Conservation (phyloP, 1,140 invertebrate genomes). For the Amphibalanus amphitrite region DNA sequence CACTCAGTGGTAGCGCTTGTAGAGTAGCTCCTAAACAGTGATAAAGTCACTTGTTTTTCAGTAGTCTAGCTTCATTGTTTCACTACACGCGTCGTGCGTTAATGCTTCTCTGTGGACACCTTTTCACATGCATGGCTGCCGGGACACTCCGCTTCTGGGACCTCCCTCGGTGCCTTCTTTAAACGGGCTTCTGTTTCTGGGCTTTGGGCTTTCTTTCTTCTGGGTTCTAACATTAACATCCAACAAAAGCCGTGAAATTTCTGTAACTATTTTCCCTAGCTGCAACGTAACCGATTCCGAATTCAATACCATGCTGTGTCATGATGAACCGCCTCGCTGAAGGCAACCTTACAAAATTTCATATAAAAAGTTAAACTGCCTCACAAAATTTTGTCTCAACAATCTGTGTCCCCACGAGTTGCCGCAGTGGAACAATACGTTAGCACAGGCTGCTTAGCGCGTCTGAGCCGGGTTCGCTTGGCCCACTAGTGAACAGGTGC, state of each 20-base stretch:
- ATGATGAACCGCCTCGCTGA: too few species aligned
- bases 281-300: background rate
- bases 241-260: background rate
- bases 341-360: too few species aligned
- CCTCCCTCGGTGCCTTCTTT: background rate
- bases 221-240: constrained; percentile 4
- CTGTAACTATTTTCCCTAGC: background rate
- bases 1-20: background rate
- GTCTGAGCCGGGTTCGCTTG: too few species aligned
- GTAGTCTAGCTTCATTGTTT: background rate
- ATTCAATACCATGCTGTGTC: too few species aligned
- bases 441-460: background rate
- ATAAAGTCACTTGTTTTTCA: background rate
- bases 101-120: background rate
- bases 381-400: too few species aligned
- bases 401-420: background rate
- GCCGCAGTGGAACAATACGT: background rate
- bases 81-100: background rate
- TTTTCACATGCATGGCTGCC: background rate
- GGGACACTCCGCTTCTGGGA: constrained; percentile 11
- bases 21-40: background rate
- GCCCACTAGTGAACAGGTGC: background rate
- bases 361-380: too few species aligned
- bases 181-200: constrained; percentile 4
- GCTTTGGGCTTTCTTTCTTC: constrained; percentile 7